These are phyloP conservation scores for Ctenomys sociabilis DNA, from an alignment of 2,113 vertebrate genomes.

Conservation along the genomic window DNA sequence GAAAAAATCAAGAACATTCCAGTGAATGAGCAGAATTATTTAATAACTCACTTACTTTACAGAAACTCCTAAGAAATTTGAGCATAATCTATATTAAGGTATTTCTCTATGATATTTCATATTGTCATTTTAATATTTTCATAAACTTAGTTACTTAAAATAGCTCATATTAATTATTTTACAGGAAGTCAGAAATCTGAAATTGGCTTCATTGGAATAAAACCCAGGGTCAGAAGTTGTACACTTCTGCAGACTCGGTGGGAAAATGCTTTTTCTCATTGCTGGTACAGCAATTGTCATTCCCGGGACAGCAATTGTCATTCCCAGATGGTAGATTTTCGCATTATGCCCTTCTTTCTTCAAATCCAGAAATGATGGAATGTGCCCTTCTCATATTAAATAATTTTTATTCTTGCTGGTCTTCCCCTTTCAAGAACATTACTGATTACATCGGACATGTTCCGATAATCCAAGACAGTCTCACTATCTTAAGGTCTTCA, in stretches of 20 bases:
- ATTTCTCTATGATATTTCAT: not conserved
- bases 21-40: constrained; percentile 45
- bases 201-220: not conserved
- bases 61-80: constrained; percentile 36
- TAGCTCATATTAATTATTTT: not conserved
- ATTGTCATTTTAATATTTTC: not conserved
- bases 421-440: not conserved
- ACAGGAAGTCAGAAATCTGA: not conserved
- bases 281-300: too few species aligned
- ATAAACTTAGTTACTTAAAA: not conserved
- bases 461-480: not conserved
- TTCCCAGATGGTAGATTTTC: not conserved
- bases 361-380: not conserved
- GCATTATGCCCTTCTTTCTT: not conserved
- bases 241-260: not conserved
- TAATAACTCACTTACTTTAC: constrained; percentile 32
- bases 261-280: not conserved
- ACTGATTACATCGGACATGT: not conserved
- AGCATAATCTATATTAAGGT: not conserved
- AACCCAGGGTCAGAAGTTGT: not conserved
- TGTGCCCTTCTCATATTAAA: not conserved
- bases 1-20: constrained; percentile 45
- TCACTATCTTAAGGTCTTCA: not conserved
- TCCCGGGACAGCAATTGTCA: too few species aligned
- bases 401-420: not conserved